Evolutionary conservation across 2,888 invertebrate species (phyloP), one percentile per base, ranked within the genome.

Genomic region (Conchocele bisecta): DNA sequence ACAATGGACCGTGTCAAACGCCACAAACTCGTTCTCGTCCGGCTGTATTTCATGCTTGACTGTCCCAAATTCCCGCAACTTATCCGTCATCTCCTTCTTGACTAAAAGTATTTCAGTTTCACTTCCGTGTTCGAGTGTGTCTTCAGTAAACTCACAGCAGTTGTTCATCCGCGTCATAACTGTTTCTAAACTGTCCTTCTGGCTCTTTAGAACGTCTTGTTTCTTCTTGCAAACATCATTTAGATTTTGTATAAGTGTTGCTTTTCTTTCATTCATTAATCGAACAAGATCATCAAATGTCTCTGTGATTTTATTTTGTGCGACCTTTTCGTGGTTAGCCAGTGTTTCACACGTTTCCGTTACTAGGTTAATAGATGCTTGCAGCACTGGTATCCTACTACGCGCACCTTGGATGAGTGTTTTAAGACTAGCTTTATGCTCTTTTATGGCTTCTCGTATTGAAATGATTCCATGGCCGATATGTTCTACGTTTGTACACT

Each of bases 401-500:
- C 88, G 83, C 5, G 90, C 90, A 50, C 85, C 86, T 31, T 88
- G 84, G 35, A 91, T 82, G 17, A 91, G 81, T 48, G 77, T 75
- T 29, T 83, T 83, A 37, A 91, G 82, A 5, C 82, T 75, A 7
- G 81, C 75, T 50, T 87, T 86, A 61, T 92, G 92, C 67, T 92
- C 92, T 48, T 88, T 85, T 15, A 92, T 91, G 28, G 92, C 92
- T 61, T 92, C 92, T 48, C 87, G 81, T 33, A 92, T 86, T 29
- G 91, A 84, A 41, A 91, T 85, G 3, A 91, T 91, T 42, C 84
- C 83, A 81, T 92, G 92, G n/a, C 90, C 89, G 22, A 90, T 88
- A 82, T 92, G 92, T 70, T 92, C 92, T 7, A 92, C 91, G 66
- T 90, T 91, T 1, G 92, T 92, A 77, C 93, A 93, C 58, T 90